Evolutionary conservation across 2,797 vertebrate genomes (phyloP), one percentile per base, ranked within the genome.

Genomic region (Acanthurus tractus): DNA sequence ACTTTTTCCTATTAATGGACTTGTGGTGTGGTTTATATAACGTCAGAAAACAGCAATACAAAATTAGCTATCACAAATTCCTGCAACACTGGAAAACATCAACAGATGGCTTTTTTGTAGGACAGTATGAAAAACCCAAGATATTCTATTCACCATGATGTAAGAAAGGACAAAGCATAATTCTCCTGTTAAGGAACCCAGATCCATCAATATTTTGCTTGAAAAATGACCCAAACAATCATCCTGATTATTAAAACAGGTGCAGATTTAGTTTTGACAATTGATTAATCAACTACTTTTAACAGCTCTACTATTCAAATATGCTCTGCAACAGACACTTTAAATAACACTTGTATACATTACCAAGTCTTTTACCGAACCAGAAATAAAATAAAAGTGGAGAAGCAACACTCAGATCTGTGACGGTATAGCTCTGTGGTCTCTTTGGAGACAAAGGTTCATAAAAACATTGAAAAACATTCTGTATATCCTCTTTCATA

Each of bases 71-170:
- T 8, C 22, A 64, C n/a, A 64, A 53, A 20, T 20, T 42, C 3
- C 18, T 8, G 22, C 15, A 57, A 13, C 11, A 1, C 2, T 11
- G 3, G 0, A 25, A 36, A 20, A 48, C 0, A 1, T 46, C 46
- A 50, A 48, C 44, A 59, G 58, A n/a, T 20, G 3, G 25, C 6
- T 63, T 8, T 74, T 42, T 58, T 72, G 56, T 20, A 36, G 3
- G 13, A 20, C 2, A 38, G 6, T 15, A 3, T 17, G 13, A 34
- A 34, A 61, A 48, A 11, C 18, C 13, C 20, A 5, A 55, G 53
- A 46, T 34, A 23, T 40, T n/a, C 1, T 2, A 64, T 45, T 38
- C 9, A 50, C n/a, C 55, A 34, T 44, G 3, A 67, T 18, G 0
- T 53, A 11, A n/a, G 15, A 63, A 6, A 12, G 10, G 14, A 5